These are phyloP conservation scores for Nymphalis io DNA, from an alignment of 1,140 invertebrate species.

Conservation along the genomic window DNA sequence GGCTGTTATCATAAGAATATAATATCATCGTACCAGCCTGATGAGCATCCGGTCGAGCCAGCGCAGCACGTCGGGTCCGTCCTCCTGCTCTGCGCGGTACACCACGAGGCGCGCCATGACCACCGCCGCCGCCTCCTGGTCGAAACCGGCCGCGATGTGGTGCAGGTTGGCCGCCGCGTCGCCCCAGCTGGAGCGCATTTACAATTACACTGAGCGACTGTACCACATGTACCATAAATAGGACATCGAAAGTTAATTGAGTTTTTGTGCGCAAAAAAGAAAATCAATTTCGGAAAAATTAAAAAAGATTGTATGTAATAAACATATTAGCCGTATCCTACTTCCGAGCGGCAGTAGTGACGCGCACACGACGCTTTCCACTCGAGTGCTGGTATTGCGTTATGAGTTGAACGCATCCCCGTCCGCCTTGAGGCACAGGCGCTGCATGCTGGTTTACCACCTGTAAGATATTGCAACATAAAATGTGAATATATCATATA, in stretches of 20 bases:
- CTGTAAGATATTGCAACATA: conserved; percentile 47
- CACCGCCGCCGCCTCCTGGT: conserved; percentile 98
- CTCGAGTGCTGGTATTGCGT: conserved; percentile 99
- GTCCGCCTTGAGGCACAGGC: conserved; percentile 94
- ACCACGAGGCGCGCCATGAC: conserved; percentile 98
- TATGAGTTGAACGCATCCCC: conserved; percentile 98
- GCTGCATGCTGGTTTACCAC: conserved; percentile 97
- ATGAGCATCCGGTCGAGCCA: conserved; percentile 99
- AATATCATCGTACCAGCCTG: conserved; percentile 88
- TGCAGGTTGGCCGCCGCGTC: conserved; percentile 90
- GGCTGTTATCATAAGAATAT: too few species aligned
- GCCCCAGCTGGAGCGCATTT: conserved; percentile 84
- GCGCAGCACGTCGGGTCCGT: conserved; percentile 97
- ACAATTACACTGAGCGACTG: neutral
- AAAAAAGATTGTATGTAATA: neutral
- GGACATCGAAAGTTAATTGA: too few species aligned
- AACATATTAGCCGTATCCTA: conserved; percentile 73
- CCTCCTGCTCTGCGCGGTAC: conserved; percentile 97
- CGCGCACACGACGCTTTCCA: conserved; percentile 96
- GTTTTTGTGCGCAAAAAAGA: too few species aligned
- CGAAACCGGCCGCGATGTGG: conserved; percentile 95
- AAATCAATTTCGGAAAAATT: neutral
- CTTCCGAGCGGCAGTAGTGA: conserved; percentile 98
- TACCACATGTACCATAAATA: too few species aligned
- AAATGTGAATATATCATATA: neutral